Evolutionary conservation across 2,113 vertebrate genomes (phyloP).

Genomic region (Pollimyrus isidori): DNA sequence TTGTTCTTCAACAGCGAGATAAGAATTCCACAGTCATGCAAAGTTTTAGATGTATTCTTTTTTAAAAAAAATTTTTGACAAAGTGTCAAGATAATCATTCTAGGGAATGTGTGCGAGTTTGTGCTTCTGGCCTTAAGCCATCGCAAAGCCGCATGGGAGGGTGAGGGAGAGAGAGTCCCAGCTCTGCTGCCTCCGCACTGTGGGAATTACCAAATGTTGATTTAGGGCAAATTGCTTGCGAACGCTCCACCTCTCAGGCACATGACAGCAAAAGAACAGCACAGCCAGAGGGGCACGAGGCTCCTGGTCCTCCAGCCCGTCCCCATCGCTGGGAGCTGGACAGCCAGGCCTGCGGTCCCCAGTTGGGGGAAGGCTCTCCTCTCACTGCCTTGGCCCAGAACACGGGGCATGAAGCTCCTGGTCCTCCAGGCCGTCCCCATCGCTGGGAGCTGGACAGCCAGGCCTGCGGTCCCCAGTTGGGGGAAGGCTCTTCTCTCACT

Average conservation of each 20-base stretch:
- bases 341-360: background rate
- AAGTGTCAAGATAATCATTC: background rate
- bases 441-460: background rate
- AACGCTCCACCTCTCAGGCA: background rate
- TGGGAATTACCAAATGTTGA: background rate
- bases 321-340: background rate
- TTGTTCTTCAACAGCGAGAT: background rate
- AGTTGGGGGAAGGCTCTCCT: background rate
- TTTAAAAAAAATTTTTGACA: background rate
- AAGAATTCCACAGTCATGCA: constrained; percentile 8
- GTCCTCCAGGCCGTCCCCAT: background rate
- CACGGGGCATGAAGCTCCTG: background rate
- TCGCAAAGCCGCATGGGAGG: background rate
- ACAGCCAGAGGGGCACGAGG: background rate
- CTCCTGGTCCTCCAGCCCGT: background rate
- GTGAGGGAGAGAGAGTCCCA: background rate
- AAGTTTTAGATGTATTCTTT: background rate
- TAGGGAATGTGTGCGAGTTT: background rate
- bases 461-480: background rate
- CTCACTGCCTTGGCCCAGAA: no score
- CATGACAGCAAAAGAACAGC: background rate
- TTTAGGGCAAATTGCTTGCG: background rate
- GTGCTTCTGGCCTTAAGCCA: background rate
- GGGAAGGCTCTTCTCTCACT: no score
- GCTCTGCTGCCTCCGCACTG: background rate